Evolutionary conservation across 2,888 invertebrate genomes (phyloP).

Genomic region (Coelinius sp.): DNA sequence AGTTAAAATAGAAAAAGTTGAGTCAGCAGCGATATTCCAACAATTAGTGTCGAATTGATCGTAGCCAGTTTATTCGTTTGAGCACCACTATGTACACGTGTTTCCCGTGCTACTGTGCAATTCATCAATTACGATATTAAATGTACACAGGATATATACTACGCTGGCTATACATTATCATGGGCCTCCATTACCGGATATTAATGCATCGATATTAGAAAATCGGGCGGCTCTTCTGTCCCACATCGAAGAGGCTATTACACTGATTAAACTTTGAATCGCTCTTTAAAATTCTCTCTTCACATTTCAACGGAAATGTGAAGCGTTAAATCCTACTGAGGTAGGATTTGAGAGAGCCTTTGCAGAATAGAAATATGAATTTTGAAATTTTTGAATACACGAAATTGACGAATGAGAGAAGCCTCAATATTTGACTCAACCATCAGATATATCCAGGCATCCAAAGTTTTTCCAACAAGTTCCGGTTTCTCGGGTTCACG

Average conservation of each 20-base stretch:
- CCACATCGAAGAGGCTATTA: neutral
- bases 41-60: conserved; percentile 35
- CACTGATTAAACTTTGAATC: conserved; percentile 10
- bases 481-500: neutral
- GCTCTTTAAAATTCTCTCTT: neutral
- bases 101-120: conserved; percentile 28
- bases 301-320: neutral
- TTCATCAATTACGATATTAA: conserved; percentile 33
- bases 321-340: neutral
- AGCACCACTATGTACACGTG: conserved; percentile 25
- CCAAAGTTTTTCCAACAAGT: conserved; percentile 5
- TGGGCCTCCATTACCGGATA: conserved; percentile 28
- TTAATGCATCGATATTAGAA: conserved; percentile 35
- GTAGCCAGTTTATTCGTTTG: conserved; percentile 19
- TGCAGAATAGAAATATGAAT: neutral
- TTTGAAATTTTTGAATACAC: neutral
- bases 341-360: neutral
- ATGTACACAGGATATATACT: neutral
- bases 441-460: neutral
- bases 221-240: conserved; percentile 18
- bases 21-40: conserved; percentile 16
- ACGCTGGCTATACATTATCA: neutral
- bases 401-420: neutral
- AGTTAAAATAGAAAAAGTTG: too few relatives aligned
- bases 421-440: neutral